Conservation (phyloP, 2,888 invertebrate genomes). For the Leptinotarsa peninsularis region DNA sequence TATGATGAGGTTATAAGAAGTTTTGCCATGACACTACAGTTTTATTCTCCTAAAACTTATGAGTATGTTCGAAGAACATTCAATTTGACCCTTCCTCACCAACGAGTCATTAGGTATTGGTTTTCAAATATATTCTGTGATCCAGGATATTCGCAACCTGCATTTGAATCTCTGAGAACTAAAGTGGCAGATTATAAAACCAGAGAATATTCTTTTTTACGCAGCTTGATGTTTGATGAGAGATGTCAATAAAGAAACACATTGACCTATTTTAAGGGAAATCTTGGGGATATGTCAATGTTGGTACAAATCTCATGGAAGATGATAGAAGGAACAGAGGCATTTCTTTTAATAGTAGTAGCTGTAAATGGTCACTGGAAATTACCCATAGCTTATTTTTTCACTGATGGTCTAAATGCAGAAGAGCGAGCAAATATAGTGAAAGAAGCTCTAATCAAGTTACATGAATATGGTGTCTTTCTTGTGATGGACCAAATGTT, state of each 20-base stretch:
- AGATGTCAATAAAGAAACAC: conserved; percentile 42
- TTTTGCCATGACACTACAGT: too few relatives aligned
- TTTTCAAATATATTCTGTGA: conserved; percentile 28
- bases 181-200: conserved; percentile 30
- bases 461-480: conserved; percentile 33
- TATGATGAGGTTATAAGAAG: too few relatives aligned
- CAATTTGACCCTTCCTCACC: too few relatives aligned
- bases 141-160: conserved; percentile 42
- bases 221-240: conserved; percentile 47
- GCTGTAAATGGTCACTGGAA: conserved; percentile 43
- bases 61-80: too few relatives aligned
- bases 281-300: conserved; percentile 45
- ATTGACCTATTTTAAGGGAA: conserved; percentile 40
- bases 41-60: too few relatives aligned
- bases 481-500: conserved; percentile 38
- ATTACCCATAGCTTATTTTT: conserved; percentile 41
- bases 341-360: conserved; percentile 40
- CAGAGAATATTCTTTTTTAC: conserved; percentile 29
- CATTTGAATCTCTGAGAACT: conserved; percentile 36
- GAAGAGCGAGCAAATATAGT: conserved; percentile 35
- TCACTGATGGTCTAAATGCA: conserved; percentile 35
- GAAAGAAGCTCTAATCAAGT: conserved; percentile 31
- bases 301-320: conserved; percentile 23
- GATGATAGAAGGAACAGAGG: conserved; percentile 39
- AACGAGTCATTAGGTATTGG: background rate